Conservation (phyloP, 2,797 vertebrate species). For the Xyrichtys novacula region DNA sequence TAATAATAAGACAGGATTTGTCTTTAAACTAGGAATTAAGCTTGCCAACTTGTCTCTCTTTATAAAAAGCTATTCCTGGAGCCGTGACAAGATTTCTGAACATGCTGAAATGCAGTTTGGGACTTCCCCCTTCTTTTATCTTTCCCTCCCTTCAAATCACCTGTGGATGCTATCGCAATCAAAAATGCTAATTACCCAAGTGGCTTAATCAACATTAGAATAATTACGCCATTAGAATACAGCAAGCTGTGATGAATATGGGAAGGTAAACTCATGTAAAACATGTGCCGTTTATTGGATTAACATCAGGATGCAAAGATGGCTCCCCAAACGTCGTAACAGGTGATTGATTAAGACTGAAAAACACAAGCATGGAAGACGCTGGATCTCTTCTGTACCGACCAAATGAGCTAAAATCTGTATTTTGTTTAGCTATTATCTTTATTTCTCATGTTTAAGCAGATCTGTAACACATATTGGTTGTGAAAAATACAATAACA, state of each 20-base stretch:
- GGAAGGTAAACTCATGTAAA: slow-evolving; percentile 77
- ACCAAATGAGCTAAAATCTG: no score
- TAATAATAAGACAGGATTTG: not conserved
- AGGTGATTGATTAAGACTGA: slow-evolving; percentile 63
- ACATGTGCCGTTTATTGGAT: slow-evolving; percentile 76
- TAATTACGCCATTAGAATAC: slow-evolving; percentile 79
- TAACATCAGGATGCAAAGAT: slow-evolving; percentile 68
- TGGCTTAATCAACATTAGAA: slow-evolving; percentile 81
- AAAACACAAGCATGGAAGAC: slow-evolving; percentile 25
- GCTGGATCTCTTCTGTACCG: slow-evolving; percentile 22
- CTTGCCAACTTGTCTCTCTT: slow-evolving; percentile 8
- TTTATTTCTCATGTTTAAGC: not conserved
- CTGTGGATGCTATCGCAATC: slow-evolving; percentile 75
- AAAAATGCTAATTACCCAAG: slow-evolving; percentile 82
- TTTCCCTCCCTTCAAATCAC: slow-evolving; percentile 62
- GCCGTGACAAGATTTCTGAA: not conserved
- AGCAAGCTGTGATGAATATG: slow-evolving; percentile 71
- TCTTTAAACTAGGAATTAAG: not conserved
- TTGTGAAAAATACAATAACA: no score
- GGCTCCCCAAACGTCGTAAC: slow-evolving; percentile 62
- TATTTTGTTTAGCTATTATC: not conserved
- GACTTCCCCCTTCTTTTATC: slow-evolving; percentile 34
- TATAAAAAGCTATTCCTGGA: not conserved
- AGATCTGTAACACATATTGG: no score
- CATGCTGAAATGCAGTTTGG: slow-evolving; percentile 32